Evolutionary conservation across 1,140 invertebrate genomes (phyloP).

Genomic region (Aporrectodea caliginosa): DNA sequence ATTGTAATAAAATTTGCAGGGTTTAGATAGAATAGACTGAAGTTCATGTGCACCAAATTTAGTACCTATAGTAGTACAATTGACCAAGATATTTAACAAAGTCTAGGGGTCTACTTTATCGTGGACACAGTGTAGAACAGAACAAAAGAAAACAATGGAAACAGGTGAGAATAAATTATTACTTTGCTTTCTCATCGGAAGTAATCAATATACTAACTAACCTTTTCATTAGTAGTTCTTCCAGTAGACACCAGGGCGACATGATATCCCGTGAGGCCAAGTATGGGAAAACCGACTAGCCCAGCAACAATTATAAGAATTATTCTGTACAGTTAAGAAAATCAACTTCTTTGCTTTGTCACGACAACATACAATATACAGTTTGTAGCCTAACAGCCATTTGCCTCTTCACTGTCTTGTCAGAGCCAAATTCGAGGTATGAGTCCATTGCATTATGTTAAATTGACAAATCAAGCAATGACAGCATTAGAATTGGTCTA

Average conservation of each 20-base stretch:
- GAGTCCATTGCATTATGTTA: not conserved
- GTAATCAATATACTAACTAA: too few species aligned
- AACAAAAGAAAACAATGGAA: too few species aligned
- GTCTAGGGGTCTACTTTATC: too few species aligned
- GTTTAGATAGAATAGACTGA: too few species aligned
- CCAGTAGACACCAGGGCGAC: constrained; percentile 93
- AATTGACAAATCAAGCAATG: not conserved
- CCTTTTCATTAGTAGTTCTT: constrained; percentile 97
- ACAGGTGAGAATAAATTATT: too few species aligned
- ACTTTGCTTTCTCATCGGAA: too few species aligned
- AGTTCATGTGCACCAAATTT: too few species aligned
- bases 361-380: not conserved
- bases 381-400: not conserved
- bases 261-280: constrained; percentile 95
- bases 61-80: too few species aligned
- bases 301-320: constrained; percentile 7
- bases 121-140: too few species aligned
- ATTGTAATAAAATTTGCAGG: too few species aligned
- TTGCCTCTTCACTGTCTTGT: not conserved
- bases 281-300: constrained; percentile 77
- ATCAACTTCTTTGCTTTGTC: not conserved
- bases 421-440: not conserved
- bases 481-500: not conserved
- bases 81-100: too few species aligned
- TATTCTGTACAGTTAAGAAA: constrained; percentile 40